Percentiles rank a stretch among this genome's conserved stretches.
phyloP scores from a whole-genome alignment of 2,888 invertebrate genomes.

The Arrhopalites spinosus region DNA sequence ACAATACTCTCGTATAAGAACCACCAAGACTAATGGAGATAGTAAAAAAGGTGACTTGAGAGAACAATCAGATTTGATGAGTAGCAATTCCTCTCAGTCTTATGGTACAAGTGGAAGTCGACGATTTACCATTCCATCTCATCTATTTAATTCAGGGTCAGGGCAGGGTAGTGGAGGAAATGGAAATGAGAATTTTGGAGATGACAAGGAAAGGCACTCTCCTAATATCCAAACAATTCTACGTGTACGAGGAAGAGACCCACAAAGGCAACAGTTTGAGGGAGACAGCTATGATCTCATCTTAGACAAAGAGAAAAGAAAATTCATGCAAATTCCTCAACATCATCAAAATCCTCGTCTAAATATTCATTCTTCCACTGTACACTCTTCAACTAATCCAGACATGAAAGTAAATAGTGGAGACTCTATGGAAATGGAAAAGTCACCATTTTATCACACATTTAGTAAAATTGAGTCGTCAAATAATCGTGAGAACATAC shows the following conservation, averaged over 20 bases:
- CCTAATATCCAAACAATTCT: too few species aligned
- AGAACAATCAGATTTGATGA: background rate
- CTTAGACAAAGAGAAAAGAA: conserved; percentile 17
- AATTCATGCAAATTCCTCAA: conserved; percentile 5
- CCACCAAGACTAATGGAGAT: background rate
- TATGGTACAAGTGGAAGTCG: background rate
- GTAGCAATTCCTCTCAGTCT: background rate
- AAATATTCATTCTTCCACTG: background rate
- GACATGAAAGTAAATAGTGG: background rate
- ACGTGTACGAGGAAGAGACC: background rate
- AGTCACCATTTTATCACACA: background rate
- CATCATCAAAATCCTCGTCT: background rate
- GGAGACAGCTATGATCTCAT: conserved; percentile 20
- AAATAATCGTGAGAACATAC: background rate
- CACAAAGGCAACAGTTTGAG: background rate
- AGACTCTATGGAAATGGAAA: too few species aligned
- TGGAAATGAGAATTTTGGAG: background rate
- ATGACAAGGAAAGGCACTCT: conserved; percentile 30
- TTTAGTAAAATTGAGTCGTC: conserved; percentile 2
- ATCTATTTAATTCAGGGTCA: conserved; percentile 19
- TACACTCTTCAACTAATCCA: background rate
- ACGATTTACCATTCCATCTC: conserved; percentile 27
- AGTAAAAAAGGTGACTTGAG: background rate
- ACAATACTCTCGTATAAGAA: conserved; percentile 38
- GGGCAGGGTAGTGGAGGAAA: background rate